These are phyloP conservation scores for Coptodon bakossiorum DNA, from an alignment of 2,113 vertebrate genomes.

Conservation along the genomic window DNA sequence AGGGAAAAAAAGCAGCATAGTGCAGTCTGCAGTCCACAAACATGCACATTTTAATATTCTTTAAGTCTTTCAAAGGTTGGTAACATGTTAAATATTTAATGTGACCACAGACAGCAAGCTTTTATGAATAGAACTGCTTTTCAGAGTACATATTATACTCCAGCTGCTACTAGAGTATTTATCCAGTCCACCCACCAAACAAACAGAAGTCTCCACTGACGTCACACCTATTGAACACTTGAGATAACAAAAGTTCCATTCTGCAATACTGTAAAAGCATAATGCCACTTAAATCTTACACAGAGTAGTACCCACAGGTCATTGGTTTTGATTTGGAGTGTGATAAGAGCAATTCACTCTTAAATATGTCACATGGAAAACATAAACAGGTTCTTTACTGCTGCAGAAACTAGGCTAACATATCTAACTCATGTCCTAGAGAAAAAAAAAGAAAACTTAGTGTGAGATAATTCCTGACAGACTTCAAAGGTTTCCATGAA, in stretches of 20 bases:
- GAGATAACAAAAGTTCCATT: neutral
- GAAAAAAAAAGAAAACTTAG: neutral
- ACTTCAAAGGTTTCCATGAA: neutral
- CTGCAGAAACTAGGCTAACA: neutral
- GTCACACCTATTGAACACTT: neutral
- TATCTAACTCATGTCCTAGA: neutral
- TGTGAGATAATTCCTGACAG: neutral
- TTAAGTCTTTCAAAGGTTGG: neutral
- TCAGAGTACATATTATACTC: neutral
- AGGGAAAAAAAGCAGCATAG: rapidly evolving
- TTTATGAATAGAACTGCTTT: neutral
- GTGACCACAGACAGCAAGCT: neutral
- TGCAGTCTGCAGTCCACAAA: neutral
- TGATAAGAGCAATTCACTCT: neutral
- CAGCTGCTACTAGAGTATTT: slow-evolving; percentile 6
- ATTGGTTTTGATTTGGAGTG: neutral
- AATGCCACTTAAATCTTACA: neutral
- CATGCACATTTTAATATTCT: neutral
- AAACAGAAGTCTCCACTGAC: slow-evolving; percentile 12
- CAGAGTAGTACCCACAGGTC: neutral
- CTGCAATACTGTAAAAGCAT: neutral
- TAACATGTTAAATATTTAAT: neutral
- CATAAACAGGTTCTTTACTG: neutral
- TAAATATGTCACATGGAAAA: neutral
- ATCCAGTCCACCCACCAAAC: slow-evolving; percentile 40